Evolutionary conservation across 2,797 vertebrate genomes (phyloP).

Genomic region (Paguma larvata): DNA sequence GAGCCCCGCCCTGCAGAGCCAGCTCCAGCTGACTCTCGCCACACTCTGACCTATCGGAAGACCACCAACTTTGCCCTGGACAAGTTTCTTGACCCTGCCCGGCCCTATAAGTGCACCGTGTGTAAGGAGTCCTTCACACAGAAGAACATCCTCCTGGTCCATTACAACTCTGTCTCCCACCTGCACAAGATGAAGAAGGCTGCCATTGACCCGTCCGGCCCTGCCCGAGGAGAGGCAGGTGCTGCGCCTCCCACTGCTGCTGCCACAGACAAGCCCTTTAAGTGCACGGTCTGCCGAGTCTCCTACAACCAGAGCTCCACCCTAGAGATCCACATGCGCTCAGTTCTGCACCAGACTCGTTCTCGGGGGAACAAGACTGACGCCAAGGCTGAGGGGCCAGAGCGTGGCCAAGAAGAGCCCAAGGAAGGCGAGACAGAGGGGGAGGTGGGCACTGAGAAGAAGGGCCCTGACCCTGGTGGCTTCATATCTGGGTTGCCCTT

Average conservation of each 20-base stretch:
- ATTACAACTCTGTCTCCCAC: constrained; percentile 95
- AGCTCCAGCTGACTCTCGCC: constrained; percentile 77
- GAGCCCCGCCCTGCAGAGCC: constrained; percentile 74
- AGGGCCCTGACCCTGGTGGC: constrained; percentile 67
- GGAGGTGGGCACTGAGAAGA: constrained; percentile 79
- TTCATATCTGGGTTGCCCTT: constrained; percentile 82
- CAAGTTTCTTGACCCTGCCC: constrained; percentile 88
- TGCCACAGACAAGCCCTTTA: constrained; percentile 93
- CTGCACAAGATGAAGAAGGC: constrained; percentile 95
- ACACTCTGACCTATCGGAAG: constrained; percentile 85
- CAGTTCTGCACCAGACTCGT: constrained; percentile 95
- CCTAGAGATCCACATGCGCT: constrained; percentile 92
- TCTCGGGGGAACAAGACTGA: constrained; percentile 91
- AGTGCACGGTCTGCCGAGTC: constrained; percentile 95
- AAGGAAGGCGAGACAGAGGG: constrained; percentile 80
- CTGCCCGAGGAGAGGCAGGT: constrained; percentile 82
- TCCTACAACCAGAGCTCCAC: constrained; percentile 97
- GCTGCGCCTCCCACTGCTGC: constrained; percentile 10
- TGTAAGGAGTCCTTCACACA: constrained; percentile 95
- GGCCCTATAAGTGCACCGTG: constrained; percentile 94
- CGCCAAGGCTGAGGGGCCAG: constrained; percentile 72
- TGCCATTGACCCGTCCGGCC: constrained; percentile 78
- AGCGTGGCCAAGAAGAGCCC: constrained; percentile 73
- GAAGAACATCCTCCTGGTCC: constrained; percentile 94
- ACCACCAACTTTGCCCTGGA: constrained; percentile 88